Evolutionary conservation across 2,888 invertebrate genomes (phyloP), one percentile per base, ranked within the genome.

Genomic region (Endotricha flammealis): DNA sequence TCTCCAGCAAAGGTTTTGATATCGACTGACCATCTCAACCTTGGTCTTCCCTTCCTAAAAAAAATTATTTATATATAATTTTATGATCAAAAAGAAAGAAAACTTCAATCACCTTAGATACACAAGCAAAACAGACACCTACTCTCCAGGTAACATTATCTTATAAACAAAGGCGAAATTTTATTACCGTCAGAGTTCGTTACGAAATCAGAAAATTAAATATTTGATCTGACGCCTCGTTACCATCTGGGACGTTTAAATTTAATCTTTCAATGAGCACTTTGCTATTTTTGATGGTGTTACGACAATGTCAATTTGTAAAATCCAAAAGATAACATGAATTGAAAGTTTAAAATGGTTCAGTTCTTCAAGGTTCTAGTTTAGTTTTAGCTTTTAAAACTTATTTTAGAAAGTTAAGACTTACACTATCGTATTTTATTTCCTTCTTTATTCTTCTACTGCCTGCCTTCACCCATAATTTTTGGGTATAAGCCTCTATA

Each of bases 191-290:
- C 17, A 17, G 17, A 16, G 11, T 17, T 29, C 17, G 29, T 17
- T 29, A 29, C 16, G 29, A 25, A 25, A 25, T 25, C 25, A 12
- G 3, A 29, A 29, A 29, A 29, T 10, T 29, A 16, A 29, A 29
- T 29, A 29, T 29, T 29, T 10, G 29, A 12, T 28, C 10, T 29
- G 17, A 16, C 29, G 11, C 17, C 16, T 29, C 29, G 29, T 29
- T 29, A 29, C 17, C 10, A 25, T 25, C 25, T 11, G 25, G 20
- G 6, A 20, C 20, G 20, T 20, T 5, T 6, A 11, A 25, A 25
- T 25, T 10, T 11, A 25, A 11, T 11, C 25, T 25, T 5, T 11
- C 12, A 7, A 1, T 11, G 12, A 25, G 12, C 12, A 27, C 12
- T 27, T 27, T 10, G 10, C 12, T 12, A 10, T 7, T 12, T 12